These are phyloP conservation scores for Eristalis arbustorum DNA, from an alignment of 2,888 invertebrate species.

Conservation along the genomic window DNA sequence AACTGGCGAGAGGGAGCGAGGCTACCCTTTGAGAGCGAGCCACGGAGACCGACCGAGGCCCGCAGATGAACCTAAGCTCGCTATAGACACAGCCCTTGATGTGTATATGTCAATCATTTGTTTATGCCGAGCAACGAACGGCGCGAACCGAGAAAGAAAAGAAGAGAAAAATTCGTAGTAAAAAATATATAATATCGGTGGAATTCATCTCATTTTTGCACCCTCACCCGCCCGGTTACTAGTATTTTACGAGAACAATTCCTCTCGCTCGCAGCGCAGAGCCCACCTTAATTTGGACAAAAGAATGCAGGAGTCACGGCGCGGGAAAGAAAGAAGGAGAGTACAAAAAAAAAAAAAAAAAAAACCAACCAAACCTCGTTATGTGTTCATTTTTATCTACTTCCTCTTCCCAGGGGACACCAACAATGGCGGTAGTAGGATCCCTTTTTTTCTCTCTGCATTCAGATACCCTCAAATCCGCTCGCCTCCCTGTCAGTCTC, in stretches of 20 bases:
- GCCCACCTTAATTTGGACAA: conserved; percentile 4
- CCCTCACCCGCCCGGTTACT: too few relatives aligned
- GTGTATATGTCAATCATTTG: conserved; percentile 51
- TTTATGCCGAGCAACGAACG: conserved; percentile 13
- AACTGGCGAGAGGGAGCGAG: not conserved
- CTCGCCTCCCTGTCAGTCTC: not conserved
- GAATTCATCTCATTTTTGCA: conserved; percentile 56
- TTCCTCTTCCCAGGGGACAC: conserved; percentile 36
- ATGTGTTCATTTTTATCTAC: conserved; percentile 59
- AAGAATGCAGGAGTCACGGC: conserved; percentile 32
- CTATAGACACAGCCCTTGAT: not conserved
- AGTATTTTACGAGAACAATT: conserved; percentile 12
- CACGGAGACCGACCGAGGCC: conserved; percentile 6
- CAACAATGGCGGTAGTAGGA: conserved; percentile 48
- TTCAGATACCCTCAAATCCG: not conserved
- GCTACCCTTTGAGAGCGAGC: not conserved
- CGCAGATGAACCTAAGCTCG: conserved; percentile 30
- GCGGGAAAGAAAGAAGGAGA: not conserved
- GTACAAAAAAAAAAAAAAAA: conserved; percentile 4
- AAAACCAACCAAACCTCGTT: conserved; percentile 42
- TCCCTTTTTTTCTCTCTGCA: not conserved
- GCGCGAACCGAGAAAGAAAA: not conserved
- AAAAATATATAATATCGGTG: conserved; percentile 22
- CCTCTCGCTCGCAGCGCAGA: not conserved
- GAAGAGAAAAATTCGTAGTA: conserved; percentile 19